Percentiles rank a stretch among this genome's conserved stretches.
phyloP scores from a whole-genome alignment of 2,113 vertebrate species.

The Saccopteryx bilineata region DNA sequence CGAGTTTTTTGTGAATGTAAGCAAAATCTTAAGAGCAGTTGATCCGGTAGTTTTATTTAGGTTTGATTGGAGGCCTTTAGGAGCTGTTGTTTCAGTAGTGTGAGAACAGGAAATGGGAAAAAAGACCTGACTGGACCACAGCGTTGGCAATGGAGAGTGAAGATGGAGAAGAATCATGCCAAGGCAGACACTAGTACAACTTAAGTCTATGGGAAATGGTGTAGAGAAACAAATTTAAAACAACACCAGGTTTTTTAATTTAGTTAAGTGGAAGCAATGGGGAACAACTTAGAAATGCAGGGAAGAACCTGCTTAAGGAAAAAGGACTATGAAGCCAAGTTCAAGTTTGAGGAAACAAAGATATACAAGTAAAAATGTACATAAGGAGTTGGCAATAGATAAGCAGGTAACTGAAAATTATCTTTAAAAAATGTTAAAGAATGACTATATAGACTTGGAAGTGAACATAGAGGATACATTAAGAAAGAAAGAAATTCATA shows the following conservation, averaged over 20 bases:
- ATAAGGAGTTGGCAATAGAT: neutral
- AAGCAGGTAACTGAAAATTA: neutral
- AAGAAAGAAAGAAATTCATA: neutral
- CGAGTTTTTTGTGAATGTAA: neutral
- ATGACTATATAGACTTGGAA: neutral
- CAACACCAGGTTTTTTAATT: neutral
- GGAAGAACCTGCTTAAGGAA: neutral
- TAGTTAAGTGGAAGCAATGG: neutral
- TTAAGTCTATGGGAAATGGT: neutral
- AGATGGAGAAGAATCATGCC: neutral
- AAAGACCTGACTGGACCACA: neutral
- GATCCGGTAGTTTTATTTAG: neutral
- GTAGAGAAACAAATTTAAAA: neutral
- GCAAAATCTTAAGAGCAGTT: neutral
- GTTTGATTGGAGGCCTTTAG: neutral
- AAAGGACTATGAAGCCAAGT: neutral
- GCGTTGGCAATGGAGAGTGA: neutral
- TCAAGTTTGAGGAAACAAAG: neutral
- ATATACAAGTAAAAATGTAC: neutral
- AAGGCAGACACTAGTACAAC: neutral
- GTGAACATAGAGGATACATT: neutral
- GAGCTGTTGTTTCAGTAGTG: neutral
- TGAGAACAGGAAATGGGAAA: neutral
- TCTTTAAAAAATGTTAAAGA: neutral
- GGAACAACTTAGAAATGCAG: neutral